A percentile compares a stretch with the other conserved stretches of the same genome.
phyloP scores from a whole-genome alignment of 2,113 vertebrate species.

The Pedionomus torquatus region DNA sequence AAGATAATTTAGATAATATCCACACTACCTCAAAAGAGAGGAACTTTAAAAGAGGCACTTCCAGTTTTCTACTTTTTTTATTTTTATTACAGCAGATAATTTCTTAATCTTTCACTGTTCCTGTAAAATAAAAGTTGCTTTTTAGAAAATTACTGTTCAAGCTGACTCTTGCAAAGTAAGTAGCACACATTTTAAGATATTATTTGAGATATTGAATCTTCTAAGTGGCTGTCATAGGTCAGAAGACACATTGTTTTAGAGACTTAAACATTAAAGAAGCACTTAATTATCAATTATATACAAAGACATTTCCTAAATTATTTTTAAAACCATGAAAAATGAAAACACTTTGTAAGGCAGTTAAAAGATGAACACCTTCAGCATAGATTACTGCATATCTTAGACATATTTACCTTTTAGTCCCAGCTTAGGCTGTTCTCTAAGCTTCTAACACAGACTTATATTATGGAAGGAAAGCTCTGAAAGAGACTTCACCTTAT shows the following conservation, averaged over 20 bases:
- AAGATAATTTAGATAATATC: background rate
- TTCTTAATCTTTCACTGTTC: constrained; percentile 3
- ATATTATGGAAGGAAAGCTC: background rate
- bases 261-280: background rate
- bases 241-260: constrained; percentile 23
- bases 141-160: constrained; percentile 38
- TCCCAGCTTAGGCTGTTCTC: background rate
- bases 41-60: background rate
- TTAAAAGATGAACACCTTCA: background rate
- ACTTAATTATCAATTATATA: constrained; percentile 2
- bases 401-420: background rate
- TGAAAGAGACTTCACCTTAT: background rate
- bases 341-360: background rate
- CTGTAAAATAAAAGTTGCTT: constrained; percentile 25
- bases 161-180: background rate
- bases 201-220: background rate
- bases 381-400: background rate
- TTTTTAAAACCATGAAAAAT: constrained; percentile 29
- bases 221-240: constrained; percentile 4
- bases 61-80: background rate
- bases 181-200: background rate
- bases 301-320: background rate
- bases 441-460: background rate
- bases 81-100: constrained; percentile 2
- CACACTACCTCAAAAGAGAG: background rate